Evolutionary conservation across 2,888 invertebrate species (phyloP), one percentile per base, ranked within the genome.

Genomic region (Helleia helle): DNA sequence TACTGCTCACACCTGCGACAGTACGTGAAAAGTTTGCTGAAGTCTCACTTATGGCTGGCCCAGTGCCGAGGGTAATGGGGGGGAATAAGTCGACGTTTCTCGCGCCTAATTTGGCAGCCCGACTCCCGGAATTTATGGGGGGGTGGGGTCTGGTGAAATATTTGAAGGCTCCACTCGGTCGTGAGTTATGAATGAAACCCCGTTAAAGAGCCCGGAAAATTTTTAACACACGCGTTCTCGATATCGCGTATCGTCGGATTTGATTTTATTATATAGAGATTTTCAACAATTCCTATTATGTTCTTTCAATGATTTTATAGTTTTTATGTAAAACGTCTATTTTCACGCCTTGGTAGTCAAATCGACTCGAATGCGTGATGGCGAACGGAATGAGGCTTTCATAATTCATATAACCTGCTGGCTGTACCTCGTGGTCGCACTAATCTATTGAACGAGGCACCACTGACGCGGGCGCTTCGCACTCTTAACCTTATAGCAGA

Each of bases 71-170:
- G 58, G 70, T 75, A 79, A 79, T 77, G 75, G 75, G 64, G 59
- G 70, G 63, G 71, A 67, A 77, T 76, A 75, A 76, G 70, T 74
- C 72, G 74, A 62, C 71, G 65, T 67, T 76, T 65, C 80, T 81
- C 71, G 71, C 83, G 83, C 83, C 83, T 83, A 83, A 84, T 83
- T 84, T 84, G 81, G 83, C 83, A 81, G 71, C 76, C 77, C 80
- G 81, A 80, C 77, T 76, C 79, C 71, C 74, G 81, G 83, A 84
- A 84, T 84, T 83, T 84, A 84, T 83, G 64, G 73, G 70, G 75
- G 66, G 66, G 71, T 67, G 62, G 70, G 59, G 62, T 66, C 61
- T 71, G 68, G 71, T 81, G 81, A 79, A 84, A 84, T 81, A 81
- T 83, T 83, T 74, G 83, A 79, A 79, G 71, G 75, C 72, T 77